Evolutionary conservation across 2,113 vertebrate species (phyloP), one percentile per base, ranked within the genome.

Genomic region (Eupsittula cactorum): DNA sequence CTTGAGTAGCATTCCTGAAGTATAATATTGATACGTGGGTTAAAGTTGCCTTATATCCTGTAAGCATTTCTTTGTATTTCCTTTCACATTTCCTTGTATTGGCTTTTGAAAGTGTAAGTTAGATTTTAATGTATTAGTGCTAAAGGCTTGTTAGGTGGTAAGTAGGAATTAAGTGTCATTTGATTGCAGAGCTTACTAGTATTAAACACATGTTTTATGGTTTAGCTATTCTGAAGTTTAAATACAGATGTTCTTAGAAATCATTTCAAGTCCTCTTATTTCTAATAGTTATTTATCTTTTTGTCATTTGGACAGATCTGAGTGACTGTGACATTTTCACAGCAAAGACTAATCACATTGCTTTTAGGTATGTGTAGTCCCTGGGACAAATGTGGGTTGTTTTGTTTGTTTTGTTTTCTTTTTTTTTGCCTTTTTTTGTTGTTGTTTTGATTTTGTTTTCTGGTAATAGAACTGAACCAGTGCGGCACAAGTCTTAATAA

Each of bases 21-120:
- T 25, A 11, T 77, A 16, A 39, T 42, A 23, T 67, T 77, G 25
- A 17, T 69, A 23, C 0, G 0, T 1, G 0, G 24, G 16, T 84
- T 91, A 35, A 76, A 92, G 19, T 74, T 89, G 35, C 16, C 16
- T 64, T 57, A 25, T 31, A 2, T 37, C 25, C 37, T 64, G 7
- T 60, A 33, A 79, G 75, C 11, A 67, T 88, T 83, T 73, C 27
- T n/a, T 88, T 64, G 7, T 57, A 33, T 7, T 11, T 35, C 33
- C 57, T 59, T 59, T 59, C 16, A 13, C 2, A 3, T 86, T 86
- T 76, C 29, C 37, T 86, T 68, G 6, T 53, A 27, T 5, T 11
- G 8, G 24, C 46, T 92, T 87, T 82, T 75, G 78, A 81, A 46
- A 39, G 5, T 71, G 2, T 42, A 81, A 78, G 1, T 71, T 81